These are phyloP conservation scores for Melanotaenia parkinsoni DNA, from an alignment of 2,797 vertebrate genomes.

Conservation along the genomic window DNA sequence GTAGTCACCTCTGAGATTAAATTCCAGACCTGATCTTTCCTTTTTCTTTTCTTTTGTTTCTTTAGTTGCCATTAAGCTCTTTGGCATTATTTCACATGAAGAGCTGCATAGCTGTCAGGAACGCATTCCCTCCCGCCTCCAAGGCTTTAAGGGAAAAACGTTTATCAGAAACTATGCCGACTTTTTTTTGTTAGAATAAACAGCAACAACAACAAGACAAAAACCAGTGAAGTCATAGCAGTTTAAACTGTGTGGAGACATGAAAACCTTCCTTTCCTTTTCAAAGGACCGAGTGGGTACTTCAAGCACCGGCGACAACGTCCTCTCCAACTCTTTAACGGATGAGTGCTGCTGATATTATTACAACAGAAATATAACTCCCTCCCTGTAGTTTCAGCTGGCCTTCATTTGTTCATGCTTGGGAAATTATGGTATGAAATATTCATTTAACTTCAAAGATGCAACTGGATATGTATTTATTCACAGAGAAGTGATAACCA, in stretches of 20 bases:
- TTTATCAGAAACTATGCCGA: neutral
- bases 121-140: neutral
- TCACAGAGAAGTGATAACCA: too few relatives aligned
- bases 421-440: neutral
- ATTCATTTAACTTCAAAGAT: too few relatives aligned
- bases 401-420: neutral
- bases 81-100: constrained; percentile 8
- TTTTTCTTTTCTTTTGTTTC: neutral
- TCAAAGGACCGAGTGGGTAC: neutral
- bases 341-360: neutral
- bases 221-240: neutral
- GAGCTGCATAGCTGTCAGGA: neutral
- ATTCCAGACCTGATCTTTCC: neutral
- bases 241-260: neutral
- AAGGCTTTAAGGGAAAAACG: constrained; percentile 9
- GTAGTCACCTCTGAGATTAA: neutral
- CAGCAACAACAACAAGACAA: neutral
- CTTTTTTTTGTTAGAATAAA: constrained; percentile 1
- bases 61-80: too few relatives aligned
- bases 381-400: neutral
- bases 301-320: neutral
- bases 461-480: too few relatives aligned
- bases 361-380: neutral
- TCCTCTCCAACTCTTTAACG: neutral
- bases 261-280: neutral